These are phyloP conservation scores for Drosophila eohydei DNA, from an alignment of 2,888 invertebrate species.

Conservation along the genomic window DNA sequence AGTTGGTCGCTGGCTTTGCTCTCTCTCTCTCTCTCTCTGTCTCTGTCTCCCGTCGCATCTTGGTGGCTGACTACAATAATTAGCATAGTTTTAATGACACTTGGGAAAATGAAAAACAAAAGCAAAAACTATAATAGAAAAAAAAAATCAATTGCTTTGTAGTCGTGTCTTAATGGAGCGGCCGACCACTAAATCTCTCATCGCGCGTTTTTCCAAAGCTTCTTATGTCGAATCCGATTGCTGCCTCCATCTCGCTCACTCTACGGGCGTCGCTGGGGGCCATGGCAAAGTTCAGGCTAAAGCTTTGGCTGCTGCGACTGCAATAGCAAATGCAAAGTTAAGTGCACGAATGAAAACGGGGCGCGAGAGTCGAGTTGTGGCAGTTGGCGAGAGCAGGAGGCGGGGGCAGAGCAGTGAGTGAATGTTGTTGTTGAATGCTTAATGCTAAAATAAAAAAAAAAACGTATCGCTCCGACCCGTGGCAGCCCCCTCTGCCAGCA, in stretches of 20 bases:
- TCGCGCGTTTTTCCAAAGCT: slow-evolving; percentile 36
- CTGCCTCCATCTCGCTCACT: slow-evolving; percentile 1
- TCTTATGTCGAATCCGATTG: slow-evolving; percentile 30
- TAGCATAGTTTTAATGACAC: slow-evolving; percentile 58
- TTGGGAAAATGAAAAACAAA: slow-evolving; percentile 12
- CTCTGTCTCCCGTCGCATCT: background rate
- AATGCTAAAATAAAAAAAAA: slow-evolving; percentile 42
- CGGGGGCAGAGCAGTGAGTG: slow-evolving; percentile 14
- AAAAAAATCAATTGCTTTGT: slow-evolving; percentile 17
- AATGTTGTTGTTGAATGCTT: slow-evolving; percentile 60
- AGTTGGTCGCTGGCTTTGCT: background rate
- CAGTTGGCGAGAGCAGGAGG: background rate
- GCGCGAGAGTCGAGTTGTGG: background rate
- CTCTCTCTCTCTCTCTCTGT: background rate
- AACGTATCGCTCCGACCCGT: slow-evolving; percentile 29
- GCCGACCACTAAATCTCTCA: slow-evolving; percentile 37
- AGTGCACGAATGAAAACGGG: slow-evolving; percentile 3
- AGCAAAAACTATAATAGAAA: slow-evolving; percentile 9
- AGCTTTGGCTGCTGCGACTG: slow-evolving; percentile 42
- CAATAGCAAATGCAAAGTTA: slow-evolving; percentile 48
- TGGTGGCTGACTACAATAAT: slow-evolving; percentile 52
- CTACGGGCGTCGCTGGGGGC: slow-evolving; percentile 6
- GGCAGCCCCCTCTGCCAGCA: slow-evolving; percentile 5
- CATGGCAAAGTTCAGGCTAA: slow-evolving; percentile 48
- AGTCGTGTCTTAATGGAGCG: slow-evolving; percentile 14